Base-by-base conservation (phyloP, 2,113 vertebrate genomes). In the Aphelocoma coerulescens region DNA sequence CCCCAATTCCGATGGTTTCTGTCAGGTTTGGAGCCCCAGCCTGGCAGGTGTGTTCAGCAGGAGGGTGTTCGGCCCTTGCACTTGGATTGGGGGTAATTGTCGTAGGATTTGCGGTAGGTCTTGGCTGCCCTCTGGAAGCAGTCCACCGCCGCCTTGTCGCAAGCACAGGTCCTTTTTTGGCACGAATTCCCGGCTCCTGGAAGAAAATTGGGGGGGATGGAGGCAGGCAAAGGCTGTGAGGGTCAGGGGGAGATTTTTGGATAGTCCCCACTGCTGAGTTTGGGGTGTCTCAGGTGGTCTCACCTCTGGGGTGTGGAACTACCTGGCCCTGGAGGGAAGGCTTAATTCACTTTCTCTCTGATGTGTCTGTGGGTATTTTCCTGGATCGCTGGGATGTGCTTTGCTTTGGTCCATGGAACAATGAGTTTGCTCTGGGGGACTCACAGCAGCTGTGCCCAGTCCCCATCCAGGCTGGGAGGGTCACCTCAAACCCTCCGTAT, bases 221-320 rank as follows among this genome's bases (percentile, higher is more conserved):
- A 58, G 30, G 78, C 18, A 49, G n/a, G 57, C 0, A 8, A 39
- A 66, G 13, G 2, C 20, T 14, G 7, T 0, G 2, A 20, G 57
- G 48, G 11, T 16, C 11, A 3, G 15, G 22, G 11, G 11, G 1
- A 39, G 49, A 11, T 21, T 72, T 74, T 28, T 26, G 9, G 33
- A 26, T 9, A 0, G 0, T 39, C n/a, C 59, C 32, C 1, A 2
- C 0, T 2, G 1, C 22, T 28, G 39, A 61, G 20, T 44, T 41
- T 49, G 52, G 41, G 57, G 37, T 54, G 33, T 32, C 33, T 46
- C 2, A 2, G 63, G 39, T 58, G 4, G 17, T 46, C 9, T 28
- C 17, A 0, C n/a, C 16, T 17, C 15, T 44, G 52, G 10, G 13
- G 13, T 9, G 0, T 23, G 33, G 32, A 69, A 48, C 41, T 41